Evolutionary conservation across 2,888 invertebrate genomes (phyloP).

Genomic region (Ophion slaviceki): DNA sequence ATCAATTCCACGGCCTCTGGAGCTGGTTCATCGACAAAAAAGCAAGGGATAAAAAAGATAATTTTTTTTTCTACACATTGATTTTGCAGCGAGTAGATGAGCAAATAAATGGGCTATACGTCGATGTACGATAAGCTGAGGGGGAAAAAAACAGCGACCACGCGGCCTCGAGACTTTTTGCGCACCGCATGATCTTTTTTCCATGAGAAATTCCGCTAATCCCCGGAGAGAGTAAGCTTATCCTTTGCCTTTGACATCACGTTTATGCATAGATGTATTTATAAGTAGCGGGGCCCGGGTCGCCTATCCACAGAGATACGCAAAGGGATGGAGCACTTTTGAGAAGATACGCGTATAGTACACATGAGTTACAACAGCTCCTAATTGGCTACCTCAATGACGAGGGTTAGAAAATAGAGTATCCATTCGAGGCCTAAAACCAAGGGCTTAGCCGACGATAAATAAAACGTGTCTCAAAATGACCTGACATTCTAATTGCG

Average conservation of each 20-base stretch:
- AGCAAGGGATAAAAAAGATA: slow-evolving; percentile 8
- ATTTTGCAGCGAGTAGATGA: background rate
- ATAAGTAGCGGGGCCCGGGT: slow-evolving; percentile 3
- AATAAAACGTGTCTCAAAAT: background rate
- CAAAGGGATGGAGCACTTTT: background rate
- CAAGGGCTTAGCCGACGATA: background rate
- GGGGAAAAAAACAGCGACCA: background rate
- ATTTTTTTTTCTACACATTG: slow-evolving; percentile 7
- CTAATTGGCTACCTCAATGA: slow-evolving; percentile 30
- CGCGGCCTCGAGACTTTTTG: slow-evolving; percentile 13
- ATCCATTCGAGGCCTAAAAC: background rate
- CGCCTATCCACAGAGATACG: background rate
- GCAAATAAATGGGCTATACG: background rate
- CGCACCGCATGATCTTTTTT: slow-evolving; percentile 19
- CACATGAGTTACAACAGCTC: slow-evolving; percentile 2
- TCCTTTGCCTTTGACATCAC: slow-evolving; percentile 17
- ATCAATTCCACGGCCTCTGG: slow-evolving; percentile 5
- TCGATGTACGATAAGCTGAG: background rate
- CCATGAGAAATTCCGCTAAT: slow-evolving; percentile 33
- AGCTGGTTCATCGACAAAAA: slow-evolving; percentile 8
- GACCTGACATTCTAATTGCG: too few species aligned
- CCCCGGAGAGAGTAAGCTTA: slow-evolving; percentile 7
- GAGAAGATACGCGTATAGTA: background rate
- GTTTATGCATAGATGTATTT: background rate
- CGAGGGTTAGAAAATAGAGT: slow-evolving; percentile 1